These are phyloP conservation scores for fruit fly (Drosophila melanogaster) DNA, from an alignment of 1,140 invertebrate genomes.

Conservation along the genomic window DNA sequence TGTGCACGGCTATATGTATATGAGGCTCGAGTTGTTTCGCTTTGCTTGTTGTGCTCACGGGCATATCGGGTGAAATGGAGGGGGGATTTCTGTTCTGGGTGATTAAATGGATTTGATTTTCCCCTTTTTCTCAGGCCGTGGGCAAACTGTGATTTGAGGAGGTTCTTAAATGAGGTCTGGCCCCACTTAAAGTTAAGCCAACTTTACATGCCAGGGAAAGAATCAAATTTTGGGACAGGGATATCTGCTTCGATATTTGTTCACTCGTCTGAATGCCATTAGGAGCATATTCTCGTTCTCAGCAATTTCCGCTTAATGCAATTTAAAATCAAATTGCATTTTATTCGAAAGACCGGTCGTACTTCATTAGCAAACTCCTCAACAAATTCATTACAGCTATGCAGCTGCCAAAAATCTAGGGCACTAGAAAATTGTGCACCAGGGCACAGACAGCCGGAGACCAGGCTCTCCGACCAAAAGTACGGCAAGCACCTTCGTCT, in stretches of 20 bases:
- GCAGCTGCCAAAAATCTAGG: slow-evolving; percentile 66
- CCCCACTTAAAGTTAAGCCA: slow-evolving; percentile 14
- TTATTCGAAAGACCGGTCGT: slow-evolving; percentile 53
- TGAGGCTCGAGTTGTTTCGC: slow-evolving; percentile 31
- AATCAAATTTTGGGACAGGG: slow-evolving; percentile 23
- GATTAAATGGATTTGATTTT: slow-evolving; percentile 75
- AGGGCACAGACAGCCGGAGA: slow-evolving; percentile 15
- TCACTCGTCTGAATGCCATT: slow-evolving; percentile 35
- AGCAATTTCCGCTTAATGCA: slow-evolving; percentile 64
- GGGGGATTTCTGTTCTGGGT: slow-evolving; percentile 20
- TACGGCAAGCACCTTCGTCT: slow-evolving; percentile 18
- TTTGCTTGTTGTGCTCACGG: slow-evolving; percentile 22
- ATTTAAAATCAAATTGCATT: slow-evolving; percentile 75
- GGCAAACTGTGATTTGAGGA: slow-evolving; percentile 31
- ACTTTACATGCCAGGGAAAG: background rate
- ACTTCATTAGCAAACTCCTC: slow-evolving; percentile 78
- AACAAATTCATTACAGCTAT: slow-evolving; percentile 76
- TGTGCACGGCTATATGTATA: background rate
- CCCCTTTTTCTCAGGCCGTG: slow-evolving; percentile 19
- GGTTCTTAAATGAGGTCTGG: slow-evolving; percentile 26
- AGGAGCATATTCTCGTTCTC: slow-evolving; percentile 27
- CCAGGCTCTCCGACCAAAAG: slow-evolving; percentile 23
- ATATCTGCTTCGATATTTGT: slow-evolving; percentile 14
- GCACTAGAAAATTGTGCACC: slow-evolving; percentile 56
- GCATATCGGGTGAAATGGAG: slow-evolving; percentile 39